Evolutionary conservation across 2,888 invertebrate genomes (phyloP), one percentile per base, ranked within the genome.

Genomic region (Tetragnatha montana): DNA sequence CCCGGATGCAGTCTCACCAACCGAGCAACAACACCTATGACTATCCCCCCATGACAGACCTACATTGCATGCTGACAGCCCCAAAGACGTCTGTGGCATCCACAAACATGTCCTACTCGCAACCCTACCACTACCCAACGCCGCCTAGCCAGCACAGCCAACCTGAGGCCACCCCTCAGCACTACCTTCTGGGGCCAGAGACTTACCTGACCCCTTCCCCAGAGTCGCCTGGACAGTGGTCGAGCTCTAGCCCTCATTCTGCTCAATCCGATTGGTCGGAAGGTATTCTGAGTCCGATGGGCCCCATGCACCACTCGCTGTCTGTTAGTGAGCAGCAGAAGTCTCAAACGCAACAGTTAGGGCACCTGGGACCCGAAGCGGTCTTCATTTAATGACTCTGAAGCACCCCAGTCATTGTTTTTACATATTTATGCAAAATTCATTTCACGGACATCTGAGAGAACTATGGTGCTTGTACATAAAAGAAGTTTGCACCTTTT

Each of bases 181-280:
- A 96, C 92, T 94, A 95, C 92, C 95, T 95, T 92, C 98, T 91
- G 93, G 95, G 96, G 79, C 92, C 94, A 22, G 98, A 98, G 92
- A 97, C 97, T 92, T 98, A 97, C 94, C 97, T 98, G 79, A 98
- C 98, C 50, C 98, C 98, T 8, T 98, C 98, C 35, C 98, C 99
- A 0, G 98, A 98, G 93, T 98, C 98, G 87, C 98, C 98, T 0
- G 98, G 97, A 88, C 98, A 98, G 94, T 98, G 98, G 98, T 98
- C 98, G 8, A 97, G 97, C 81, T 97, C 98, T 84, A 98, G 98
- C 81, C 98, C 98, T 0, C 97, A 97, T 92, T 98, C 98, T 91
- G 94, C 93, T 8, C 97, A 97, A 93, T 98, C 98, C 83, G 98
- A 98, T 94, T 98, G 98, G 98, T 98, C 98, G 81, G 98, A 98